Percentiles rank a stretch among this genome's conserved stretches.
These are phyloP conservation scores for Polyodon spathula DNA, from an alignment of 2,113 vertebrate genomes.

Conservation along the genomic window DNA sequence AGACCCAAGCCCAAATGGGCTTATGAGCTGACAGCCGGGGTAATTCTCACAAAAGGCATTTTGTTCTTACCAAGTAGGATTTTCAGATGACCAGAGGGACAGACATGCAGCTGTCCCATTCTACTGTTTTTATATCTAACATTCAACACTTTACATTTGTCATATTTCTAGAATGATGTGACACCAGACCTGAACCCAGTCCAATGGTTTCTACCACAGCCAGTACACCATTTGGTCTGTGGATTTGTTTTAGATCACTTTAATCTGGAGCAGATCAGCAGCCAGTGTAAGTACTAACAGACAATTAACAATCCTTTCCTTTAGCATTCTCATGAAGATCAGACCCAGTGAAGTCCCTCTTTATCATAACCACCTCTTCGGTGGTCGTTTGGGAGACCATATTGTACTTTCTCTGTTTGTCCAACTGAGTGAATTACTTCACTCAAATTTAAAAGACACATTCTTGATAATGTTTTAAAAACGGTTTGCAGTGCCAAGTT, in stretches of 20 bases:
- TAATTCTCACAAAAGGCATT: conserved; percentile 36
- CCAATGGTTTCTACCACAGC: conserved; percentile 26
- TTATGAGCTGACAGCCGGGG: conserved; percentile 39
- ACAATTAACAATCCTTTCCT: conserved; percentile 44
- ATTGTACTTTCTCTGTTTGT: too few relatives aligned
- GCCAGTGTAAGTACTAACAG: conserved; percentile 43
- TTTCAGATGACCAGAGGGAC: conserved; percentile 26
- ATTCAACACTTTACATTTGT: conserved; percentile 11
- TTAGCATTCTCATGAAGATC: conserved; percentile 15
- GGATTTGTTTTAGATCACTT: conserved; percentile 41
- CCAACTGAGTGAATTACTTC: too few relatives aligned
- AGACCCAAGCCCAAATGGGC: conserved; percentile 28
- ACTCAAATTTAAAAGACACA: too few relatives aligned
- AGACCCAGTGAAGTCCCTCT: too few relatives aligned
- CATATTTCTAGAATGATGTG: conserved; percentile 24
- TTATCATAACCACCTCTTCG: too few relatives aligned
- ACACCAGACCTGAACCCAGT: conserved; percentile 44
- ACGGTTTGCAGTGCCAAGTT: too few relatives aligned
- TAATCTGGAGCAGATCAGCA: neutral
- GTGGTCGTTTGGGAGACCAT: too few relatives aligned
- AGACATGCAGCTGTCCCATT: conserved; percentile 15
- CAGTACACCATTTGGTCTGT: conserved; percentile 40
- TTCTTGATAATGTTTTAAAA: too few relatives aligned
- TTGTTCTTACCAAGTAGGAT: conserved; percentile 36
- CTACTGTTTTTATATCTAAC: conserved; percentile 13